Conservation (phyloP, 2,113 vertebrate genomes). For the Microtus montanus region DNA sequence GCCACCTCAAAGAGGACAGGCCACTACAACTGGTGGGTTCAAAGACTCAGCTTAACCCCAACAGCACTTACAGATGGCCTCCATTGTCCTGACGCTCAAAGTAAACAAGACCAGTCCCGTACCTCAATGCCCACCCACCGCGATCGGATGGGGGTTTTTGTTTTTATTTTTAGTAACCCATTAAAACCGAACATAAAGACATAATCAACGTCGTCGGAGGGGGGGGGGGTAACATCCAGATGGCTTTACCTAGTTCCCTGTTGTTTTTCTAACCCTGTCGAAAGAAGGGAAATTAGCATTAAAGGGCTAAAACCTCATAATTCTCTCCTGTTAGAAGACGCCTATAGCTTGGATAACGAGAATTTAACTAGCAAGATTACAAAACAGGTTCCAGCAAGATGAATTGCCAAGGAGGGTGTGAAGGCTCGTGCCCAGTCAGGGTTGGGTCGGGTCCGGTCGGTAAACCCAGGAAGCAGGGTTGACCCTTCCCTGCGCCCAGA, state of each 20-base stretch:
- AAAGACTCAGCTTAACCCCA: slow-evolving; percentile 26
- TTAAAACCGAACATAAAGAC: neutral
- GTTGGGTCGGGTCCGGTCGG: neutral
- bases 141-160: neutral
- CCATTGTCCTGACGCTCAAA: neutral
- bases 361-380: neutral
- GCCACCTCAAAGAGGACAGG: neutral
- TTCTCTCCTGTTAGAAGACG: neutral
- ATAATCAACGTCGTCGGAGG: neutral
- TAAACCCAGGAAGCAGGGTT: neutral
- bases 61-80: neutral
- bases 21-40: neutral
- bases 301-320: neutral
- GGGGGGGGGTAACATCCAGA: too few species aligned
- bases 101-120: neutral
- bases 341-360: neutral
- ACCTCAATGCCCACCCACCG: neutral
- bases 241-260: neutral
- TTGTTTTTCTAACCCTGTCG: neutral
- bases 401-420: neutral
- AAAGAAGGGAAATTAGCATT: neutral
- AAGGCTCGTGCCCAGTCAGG: neutral
- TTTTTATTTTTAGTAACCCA: neutral
- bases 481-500: neutral
- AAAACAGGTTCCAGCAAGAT: slow-evolving; percentile 49